These are phyloP conservation scores for Mola mola DNA, from an alignment of 2,113 vertebrate genomes.

Conservation along the genomic window DNA sequence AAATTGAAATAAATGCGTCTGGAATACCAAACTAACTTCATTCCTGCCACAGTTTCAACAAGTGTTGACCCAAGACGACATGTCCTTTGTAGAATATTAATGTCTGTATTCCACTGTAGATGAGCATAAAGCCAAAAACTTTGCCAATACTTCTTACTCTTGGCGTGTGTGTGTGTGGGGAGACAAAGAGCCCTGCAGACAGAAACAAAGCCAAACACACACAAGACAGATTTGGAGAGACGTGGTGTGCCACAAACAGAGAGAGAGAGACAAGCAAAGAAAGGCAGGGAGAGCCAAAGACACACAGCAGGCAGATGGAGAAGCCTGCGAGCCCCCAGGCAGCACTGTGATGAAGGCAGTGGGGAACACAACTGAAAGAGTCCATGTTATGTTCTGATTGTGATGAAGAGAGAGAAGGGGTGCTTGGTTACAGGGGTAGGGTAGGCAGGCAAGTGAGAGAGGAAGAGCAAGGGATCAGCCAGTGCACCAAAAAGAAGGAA, in stretches of 20 bases:
- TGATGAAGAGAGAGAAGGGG: conserved; percentile 47
- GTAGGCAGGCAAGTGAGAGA: conserved; percentile 47
- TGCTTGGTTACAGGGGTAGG: conserved; percentile 36
- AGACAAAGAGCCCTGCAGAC: conserved; percentile 43
- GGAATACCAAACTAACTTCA: conserved; percentile 23
- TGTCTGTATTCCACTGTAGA: conserved; percentile 27
- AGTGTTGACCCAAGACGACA: conserved; percentile 22
- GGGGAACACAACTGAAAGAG: conserved; percentile 66
- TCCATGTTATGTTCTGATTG: conserved; percentile 68
- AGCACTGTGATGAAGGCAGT: conserved; percentile 75
- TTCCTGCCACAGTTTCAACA: conserved; percentile 36
- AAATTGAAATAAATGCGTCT: conserved; percentile 28
- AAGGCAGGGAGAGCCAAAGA: conserved; percentile 61
- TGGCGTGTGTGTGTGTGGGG: conserved; percentile 7
- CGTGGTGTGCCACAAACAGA: conserved; percentile 62
- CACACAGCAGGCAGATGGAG: conserved; percentile 75
- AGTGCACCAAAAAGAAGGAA: conserved; percentile 77
- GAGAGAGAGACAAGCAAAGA: conserved; percentile 56
- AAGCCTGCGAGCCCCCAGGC: conserved; percentile 73
- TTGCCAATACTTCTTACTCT: conserved; percentile 40
- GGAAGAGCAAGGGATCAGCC: conserved; percentile 53
- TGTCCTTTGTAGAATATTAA: conserved; percentile 42
- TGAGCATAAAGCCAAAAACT: conserved; percentile 30
- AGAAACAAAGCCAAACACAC: conserved; percentile 42
- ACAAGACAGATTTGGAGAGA: conserved; percentile 62